Base-by-base conservation (phyloP, 2,797 vertebrate genomes). In the Toxotes lorentzi region DNA sequence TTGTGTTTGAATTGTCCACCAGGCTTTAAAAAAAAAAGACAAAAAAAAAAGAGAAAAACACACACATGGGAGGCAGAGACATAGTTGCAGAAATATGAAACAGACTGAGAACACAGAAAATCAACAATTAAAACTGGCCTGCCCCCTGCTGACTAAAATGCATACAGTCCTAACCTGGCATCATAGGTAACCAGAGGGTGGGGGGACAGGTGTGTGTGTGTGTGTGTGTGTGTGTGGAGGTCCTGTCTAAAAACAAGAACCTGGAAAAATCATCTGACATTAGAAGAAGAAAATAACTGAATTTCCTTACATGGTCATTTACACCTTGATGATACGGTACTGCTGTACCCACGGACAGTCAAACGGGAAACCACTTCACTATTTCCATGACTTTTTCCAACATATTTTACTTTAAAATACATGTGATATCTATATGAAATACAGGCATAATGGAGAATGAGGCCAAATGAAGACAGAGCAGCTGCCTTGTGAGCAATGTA, bases 1-100 rank as follows among this genome's bases (percentile, higher is more conserved):
- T 95, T 95, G 91, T 87, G 88, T 94, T 92, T 92, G 91, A 93
- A 92, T 92, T 94, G 93, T 95, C 94, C 90, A 87, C 83, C 84
- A 91, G 91, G 90, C 76, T 76, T 75, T 54, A 81, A 65, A 71
- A 62, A 58, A 72, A 63, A 54, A 61, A 47, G 43, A 76, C 43
- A 61, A 58, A 71, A 56, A 78, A 76, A 60, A 51, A 12, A 51
- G 66, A 13, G 53, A 81, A 64, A 70, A 38, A 38, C 68, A 67
- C 43, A 81, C 70, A 76, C 35, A 66, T 6, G 40, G 67, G 78
- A 86, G 79, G 85, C 81, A 87, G 85, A 65, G 65, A 81, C 45
- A 83, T 48, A 81, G 76, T 14, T 66, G 82, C 71, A 80, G 63
- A 84, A 63, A 73, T 77, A 76, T 75, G 68, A 85, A 79, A 70